Percentiles rank a stretch among this genome's conserved stretches.
These are phyloP conservation scores for Notospermus geniculatus DNA, from an alignment of 1,140 invertebrate genomes.

Conservation along the genomic window DNA sequence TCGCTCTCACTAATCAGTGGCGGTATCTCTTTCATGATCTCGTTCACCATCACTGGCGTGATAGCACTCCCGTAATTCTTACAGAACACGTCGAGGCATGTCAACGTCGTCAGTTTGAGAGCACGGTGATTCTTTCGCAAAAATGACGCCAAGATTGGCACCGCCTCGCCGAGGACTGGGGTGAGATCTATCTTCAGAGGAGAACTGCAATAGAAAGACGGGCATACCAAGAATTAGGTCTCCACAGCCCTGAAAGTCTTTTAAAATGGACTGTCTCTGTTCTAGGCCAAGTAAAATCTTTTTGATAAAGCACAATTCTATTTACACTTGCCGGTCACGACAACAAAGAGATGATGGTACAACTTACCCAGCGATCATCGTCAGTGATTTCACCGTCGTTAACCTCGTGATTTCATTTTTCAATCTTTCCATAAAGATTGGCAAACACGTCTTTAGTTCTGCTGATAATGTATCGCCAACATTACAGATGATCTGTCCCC, in stretches of 20 bases:
- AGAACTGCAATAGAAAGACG: constrained; percentile 60
- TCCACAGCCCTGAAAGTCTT: too few species aligned
- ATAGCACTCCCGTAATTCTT: constrained; percentile 76
- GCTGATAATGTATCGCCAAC: constrained; percentile 77
- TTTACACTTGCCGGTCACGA: too few species aligned
- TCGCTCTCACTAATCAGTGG: constrained; percentile 89
- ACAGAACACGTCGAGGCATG: constrained; percentile 85
- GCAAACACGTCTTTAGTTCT: constrained; percentile 82
- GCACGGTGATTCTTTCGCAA: constrained; percentile 95
- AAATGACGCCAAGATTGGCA: constrained; percentile 90
- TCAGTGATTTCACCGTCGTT: constrained; percentile 93
- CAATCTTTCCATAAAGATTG: constrained; percentile 90
- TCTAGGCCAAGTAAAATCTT: too few species aligned
- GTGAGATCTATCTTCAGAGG: constrained; percentile 81
- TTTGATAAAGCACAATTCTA: too few species aligned
- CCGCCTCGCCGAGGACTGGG: constrained; percentile 73
- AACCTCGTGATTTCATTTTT: constrained; percentile 95
- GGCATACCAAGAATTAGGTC: too few species aligned
- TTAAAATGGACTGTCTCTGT: too few species aligned
- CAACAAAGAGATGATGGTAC: constrained; percentile 12
- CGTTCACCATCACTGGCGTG: constrained; percentile 70
- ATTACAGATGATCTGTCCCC: constrained; percentile 87
- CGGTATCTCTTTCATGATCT: constrained; percentile 80
- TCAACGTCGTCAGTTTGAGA: constrained; percentile 86
- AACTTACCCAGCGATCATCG: constrained; percentile 76